Base-by-base conservation (phyloP, 1,140 invertebrate genomes). In the Anadara kagoshimensis region DNA sequence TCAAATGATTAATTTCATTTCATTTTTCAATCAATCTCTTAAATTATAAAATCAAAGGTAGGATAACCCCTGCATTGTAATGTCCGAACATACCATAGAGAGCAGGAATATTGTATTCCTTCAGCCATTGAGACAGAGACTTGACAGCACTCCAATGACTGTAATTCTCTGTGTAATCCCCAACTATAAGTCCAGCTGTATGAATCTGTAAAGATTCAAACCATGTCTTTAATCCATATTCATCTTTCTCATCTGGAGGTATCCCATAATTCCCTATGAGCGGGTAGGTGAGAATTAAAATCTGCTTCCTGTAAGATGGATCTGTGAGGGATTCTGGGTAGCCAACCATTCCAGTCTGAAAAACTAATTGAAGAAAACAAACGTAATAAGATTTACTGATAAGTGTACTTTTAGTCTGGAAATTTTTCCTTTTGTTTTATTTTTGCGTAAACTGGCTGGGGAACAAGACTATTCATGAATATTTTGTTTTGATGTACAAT, bases 321-420 rank as follows among this genome's bases (percentile, higher is more conserved):
- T 99, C 98, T 12, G 98, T 99, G 65, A 99, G 89, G 0, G 98
- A 98, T 90, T 99, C 98, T 0, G 95, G 93, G 90, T 99, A 99
- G 3, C 98, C 98, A 0, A 99, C 98, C 98, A 99, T 99, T 71
- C 98, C 98, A 71, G 98, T 99, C 91, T 99, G 98, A 88, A 99
- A 99, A 7, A 99, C 97, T 98, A 4, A 4, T 18, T 51, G 49
- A 51, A 4, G 49, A 51, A 18, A 51, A 18, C 2, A 51, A 51
- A 22, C 10, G 10, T 51, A 51, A 51, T 4, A 22, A 16, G 16
- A 16, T 4, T 4, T 4, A 51, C 20, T 18, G 49, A 51, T 51
- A 16, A 51, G 4, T 4, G 10, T 10, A 49, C 10, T 49, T 11
- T 49, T 10, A 18, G 10, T 49, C n/a, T n/a, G n/a, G n/a, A n/a